Base-by-base conservation (phyloP, 1,140 invertebrate genomes). In the Streblospio benedicti region DNA sequence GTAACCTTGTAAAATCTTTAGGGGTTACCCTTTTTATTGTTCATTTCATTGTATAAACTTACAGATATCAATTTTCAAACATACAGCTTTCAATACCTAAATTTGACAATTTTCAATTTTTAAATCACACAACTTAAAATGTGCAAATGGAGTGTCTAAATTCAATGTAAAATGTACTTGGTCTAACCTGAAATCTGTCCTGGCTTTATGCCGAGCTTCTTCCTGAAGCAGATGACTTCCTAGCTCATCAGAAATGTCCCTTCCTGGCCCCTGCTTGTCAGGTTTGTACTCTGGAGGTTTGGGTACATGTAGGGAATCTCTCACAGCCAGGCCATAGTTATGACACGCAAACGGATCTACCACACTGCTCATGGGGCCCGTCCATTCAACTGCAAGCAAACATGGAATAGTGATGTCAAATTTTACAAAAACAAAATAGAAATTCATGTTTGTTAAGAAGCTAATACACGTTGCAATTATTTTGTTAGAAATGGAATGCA, bases 311-410 rank as follows among this genome's bases (percentile, higher is more conserved):
- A 75, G 41, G 12, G 69, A 65, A 23, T 57, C 51, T 32, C 65
- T 63, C 20, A 75, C 71, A 32, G 65, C 62, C 14, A 63, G 63
- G 2, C 68, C 61, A 45, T 71, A 63, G 47, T 68, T 60, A 49
- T 67, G 63, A 38, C 67, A 67, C 18, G 70, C 65, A 57, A 65
- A 70, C 4, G 63, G 61, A 56, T 75, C 73, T 35, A 73, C 71
- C 64, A 69, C 69, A 25, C 63, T 69, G 59, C 68, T 73, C 5
- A 64, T 61, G 20, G 71, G 66, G 38, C 65, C 69, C 47, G 67
- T 61, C 71, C 71, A 73, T 57, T 72, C 70, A 51, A 61, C 70
- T 72, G 64, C n/a, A 57, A 23, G 1, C 18, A 20, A 41, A 41
- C 35, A 41, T 41, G n/a, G 9, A 41, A 12, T 41, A 12, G 9